Base-by-base conservation (phyloP, 2,888 invertebrate genomes). In the Priocnemis perturbator region DNA sequence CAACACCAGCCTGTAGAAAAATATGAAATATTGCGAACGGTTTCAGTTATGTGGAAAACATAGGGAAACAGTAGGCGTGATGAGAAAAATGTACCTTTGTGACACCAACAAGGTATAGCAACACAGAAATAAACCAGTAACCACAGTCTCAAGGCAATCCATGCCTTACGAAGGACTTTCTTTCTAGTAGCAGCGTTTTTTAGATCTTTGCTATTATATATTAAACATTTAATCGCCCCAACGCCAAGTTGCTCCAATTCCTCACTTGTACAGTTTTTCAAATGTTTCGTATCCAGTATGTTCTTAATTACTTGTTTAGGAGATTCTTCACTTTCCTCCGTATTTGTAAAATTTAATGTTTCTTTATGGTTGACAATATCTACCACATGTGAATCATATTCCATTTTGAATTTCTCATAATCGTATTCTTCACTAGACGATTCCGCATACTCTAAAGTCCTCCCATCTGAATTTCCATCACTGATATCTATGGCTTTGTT, bases 1-100 rank as follows among this genome's bases (percentile, higher is more conserved):
- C 91, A 93, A 75, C 93, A 93, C 92, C 93, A 93, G 64, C 93
- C 93, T 93, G 20, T 30, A 61, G 50, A n/a, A 19, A 30, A 26
- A 15, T 9, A 58, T 37, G 19, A 60, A 23, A 23, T 56, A 7
- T 50, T 48, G n/a, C 20, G 30, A 11, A 52, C 5, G 3, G 21
- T 4, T 7, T 15, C 20, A 59, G 14, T 19, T 59, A 15, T 14
- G 4, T 11, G 2, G 21, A 48, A 48, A 48, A n/a, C 48, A 64
- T 64, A 0, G 1, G 19, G 11, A 30, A 7, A 37, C 11, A 9
- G 7, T 37, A 62, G 14, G 82, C 47, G 19, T 58, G 60, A 50
- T 9, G 26, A 20, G 17, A 26, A 57, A 64, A 44, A 69, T 67
- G 72, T 50, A 50, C 91, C 91, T 86, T 86, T 89, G 60, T 90